Evolutionary conservation across 2,797 vertebrate genomes (phyloP), one percentile per base, ranked within the genome.

Genomic region (Tadarida brasiliensis): DNA sequence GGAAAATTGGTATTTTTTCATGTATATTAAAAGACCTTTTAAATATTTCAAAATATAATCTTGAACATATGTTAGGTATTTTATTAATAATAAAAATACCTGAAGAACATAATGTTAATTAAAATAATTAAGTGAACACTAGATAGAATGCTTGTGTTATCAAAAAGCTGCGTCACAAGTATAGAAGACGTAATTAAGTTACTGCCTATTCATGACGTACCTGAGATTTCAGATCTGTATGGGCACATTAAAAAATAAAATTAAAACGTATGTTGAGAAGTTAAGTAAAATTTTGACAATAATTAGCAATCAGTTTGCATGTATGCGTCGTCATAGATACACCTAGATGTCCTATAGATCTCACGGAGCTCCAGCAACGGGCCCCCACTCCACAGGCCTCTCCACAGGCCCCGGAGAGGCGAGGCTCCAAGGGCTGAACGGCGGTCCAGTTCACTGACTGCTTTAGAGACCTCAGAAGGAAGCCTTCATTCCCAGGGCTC

Each of bases 11-110:
- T 76, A 33, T 77, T 90, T 96, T 95, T 51, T 67, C 65, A 63
- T 44, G 1, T 74, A 15, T 44, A 89, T 47, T 86, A 49, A 94
- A 78, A 68, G 19, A 70, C 2, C 12, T 91, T 77, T 96, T 78
- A 93, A 85, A 65, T 80, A 28, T 77, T 93, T 92, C 73, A 49
- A 94, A 81, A 61, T 61, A 19, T 56, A 92, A 68, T 87, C 22
- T 63, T 87, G 57, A 74, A 83, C 51, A 51, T 49, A 20, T 11
- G 14, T 59, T 70, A 80, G 54, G 24, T 61, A 56, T 81, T 61
- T 81, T 33, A 81, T 16, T 87, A 87, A 44, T 86, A 65, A 68
- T 93, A 80, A 87, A 90, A 93, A 86, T 86, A 26, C 39, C 17
- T 74, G 70, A 81, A 87, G 49, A 47, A 9, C 47, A 74, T 24